Evolutionary conservation across 2,888 invertebrate genomes (phyloP).

Genomic region (Orthosia gothica): DNA sequence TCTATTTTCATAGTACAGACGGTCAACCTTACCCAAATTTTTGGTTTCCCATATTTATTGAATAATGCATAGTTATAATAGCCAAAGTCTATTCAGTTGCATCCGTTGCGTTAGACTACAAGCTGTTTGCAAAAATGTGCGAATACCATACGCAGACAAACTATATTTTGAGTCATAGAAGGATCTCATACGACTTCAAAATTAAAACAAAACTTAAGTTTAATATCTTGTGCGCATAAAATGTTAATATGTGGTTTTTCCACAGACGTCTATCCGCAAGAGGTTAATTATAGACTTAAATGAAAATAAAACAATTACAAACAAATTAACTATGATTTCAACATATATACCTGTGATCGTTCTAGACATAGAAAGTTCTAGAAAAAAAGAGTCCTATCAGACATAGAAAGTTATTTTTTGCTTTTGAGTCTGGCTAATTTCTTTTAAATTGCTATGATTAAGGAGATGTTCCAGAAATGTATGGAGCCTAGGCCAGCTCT

Average conservation of each 20-base stretch:
- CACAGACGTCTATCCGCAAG: neutral
- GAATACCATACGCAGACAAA: neutral
- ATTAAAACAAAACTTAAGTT: neutral
- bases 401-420: neutral
- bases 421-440: neutral
- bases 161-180: neutral
- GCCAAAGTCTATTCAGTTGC: too few species aligned
- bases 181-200: neutral
- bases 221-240: conserved; percentile 13
- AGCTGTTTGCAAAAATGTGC: too few species aligned
- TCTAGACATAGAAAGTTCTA: too few species aligned
- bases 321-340: conserved; percentile 13
- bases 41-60: too few species aligned
- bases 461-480: too few species aligned
- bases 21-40: too few species aligned
- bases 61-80: too few species aligned
- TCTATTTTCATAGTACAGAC: too few species aligned
- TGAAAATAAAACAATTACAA: conserved; percentile 26
- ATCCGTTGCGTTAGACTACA: too few species aligned
- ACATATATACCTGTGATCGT: too few species aligned
- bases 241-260: conserved; percentile 36
- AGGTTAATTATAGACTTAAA: conserved; percentile 28
- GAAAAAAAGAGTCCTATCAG: neutral
- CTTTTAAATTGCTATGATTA: too few species aligned
- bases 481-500: too few species aligned